These are phyloP conservation scores for Ursus arctos DNA, from an alignment of 2,113 vertebrate species.

Conservation along the genomic window DNA sequence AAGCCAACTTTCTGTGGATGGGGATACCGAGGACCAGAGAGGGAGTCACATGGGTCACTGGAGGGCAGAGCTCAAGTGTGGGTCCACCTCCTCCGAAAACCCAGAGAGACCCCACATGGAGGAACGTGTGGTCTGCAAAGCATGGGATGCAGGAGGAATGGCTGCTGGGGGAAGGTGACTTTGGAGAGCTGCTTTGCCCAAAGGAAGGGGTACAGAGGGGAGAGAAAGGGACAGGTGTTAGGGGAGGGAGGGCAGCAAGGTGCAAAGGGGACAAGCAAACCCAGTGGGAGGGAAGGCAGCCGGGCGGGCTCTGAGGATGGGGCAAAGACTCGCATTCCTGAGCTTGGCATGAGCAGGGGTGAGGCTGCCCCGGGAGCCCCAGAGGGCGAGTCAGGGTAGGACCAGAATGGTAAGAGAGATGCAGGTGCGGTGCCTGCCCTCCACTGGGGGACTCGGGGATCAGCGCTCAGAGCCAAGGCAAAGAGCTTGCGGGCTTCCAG, in stretches of 20 bases:
- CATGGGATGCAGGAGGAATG: background rate
- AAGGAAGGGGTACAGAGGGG: background rate
- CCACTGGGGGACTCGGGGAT: fast-evolving
- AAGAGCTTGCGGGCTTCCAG: fast-evolving
- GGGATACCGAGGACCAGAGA: background rate
- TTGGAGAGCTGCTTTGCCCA: background rate
- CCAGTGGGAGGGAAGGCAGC: background rate
- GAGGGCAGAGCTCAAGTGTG: fast-evolving
- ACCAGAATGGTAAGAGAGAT: fast-evolving
- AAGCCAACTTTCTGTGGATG: fast-evolving
- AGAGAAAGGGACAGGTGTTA: background rate
- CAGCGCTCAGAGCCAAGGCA: background rate
- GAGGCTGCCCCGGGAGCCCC: background rate
- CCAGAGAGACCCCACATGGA: background rate
- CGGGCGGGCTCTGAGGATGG: fast-evolving
- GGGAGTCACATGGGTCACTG: background rate
- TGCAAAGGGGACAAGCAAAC: fast-evolving
- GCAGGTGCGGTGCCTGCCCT: fast-evolving
- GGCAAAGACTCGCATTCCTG: fast-evolving
- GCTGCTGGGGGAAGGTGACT: too few relatives aligned
- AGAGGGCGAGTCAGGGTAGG: background rate
- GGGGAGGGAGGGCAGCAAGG: background rate
- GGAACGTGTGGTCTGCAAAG: background rate
- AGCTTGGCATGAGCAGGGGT: background rate
- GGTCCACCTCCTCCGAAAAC: background rate